A percentile compares a stretch with the other conserved stretches of the same genome.
These are phyloP conservation scores for Thaleichthys pacificus DNA, from an alignment of 2,797 vertebrate species.

Conservation along the genomic window DNA sequence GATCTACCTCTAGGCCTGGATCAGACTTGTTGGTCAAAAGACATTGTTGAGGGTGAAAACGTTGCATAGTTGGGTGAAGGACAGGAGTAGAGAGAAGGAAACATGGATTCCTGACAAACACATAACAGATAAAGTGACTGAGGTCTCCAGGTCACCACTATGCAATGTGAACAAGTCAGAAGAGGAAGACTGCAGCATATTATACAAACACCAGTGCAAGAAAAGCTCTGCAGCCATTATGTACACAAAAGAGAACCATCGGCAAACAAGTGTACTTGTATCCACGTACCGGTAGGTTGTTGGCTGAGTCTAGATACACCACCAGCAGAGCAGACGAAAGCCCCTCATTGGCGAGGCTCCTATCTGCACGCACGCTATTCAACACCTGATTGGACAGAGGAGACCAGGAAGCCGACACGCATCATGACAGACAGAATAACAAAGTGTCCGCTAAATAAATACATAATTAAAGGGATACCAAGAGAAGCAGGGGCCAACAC, in stretches of 20 bases:
- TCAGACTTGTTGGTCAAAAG: slow-evolving; percentile 27
- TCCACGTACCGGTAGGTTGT: slow-evolving; percentile 91
- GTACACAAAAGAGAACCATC: no score
- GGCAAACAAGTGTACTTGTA: no score
- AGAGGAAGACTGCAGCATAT: slow-evolving; percentile 15
- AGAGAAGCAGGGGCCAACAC: background rate
- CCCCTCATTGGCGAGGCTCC: slow-evolving; percentile 85
- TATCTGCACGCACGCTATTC: slow-evolving; percentile 85
- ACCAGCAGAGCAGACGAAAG: slow-evolving; percentile 93
- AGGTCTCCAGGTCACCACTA: slow-evolving; percentile 5
- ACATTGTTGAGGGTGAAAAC: background rate
- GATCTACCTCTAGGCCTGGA: background rate
- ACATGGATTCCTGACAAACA: slow-evolving; percentile 6
- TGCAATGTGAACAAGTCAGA: slow-evolving; percentile 16
- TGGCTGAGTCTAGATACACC: slow-evolving; percentile 91
- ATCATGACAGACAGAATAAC: background rate
- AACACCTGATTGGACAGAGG: slow-evolving; percentile 77
- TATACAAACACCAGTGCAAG: slow-evolving; percentile 23
- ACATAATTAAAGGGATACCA: background rate
- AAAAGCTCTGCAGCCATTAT: background rate
- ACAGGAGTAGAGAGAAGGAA: slow-evolving; percentile 1
- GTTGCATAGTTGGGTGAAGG: background rate
- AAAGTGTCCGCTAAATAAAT: background rate
- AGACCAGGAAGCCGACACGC: background rate
- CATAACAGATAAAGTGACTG: slow-evolving; percentile 16